A percentile compares a stretch with the other conserved stretches of the same genome.
Evolutionary conservation across 2,113 vertebrate species (phyloP).

Genomic region (Phrynosoma platyrhinos): DNA sequence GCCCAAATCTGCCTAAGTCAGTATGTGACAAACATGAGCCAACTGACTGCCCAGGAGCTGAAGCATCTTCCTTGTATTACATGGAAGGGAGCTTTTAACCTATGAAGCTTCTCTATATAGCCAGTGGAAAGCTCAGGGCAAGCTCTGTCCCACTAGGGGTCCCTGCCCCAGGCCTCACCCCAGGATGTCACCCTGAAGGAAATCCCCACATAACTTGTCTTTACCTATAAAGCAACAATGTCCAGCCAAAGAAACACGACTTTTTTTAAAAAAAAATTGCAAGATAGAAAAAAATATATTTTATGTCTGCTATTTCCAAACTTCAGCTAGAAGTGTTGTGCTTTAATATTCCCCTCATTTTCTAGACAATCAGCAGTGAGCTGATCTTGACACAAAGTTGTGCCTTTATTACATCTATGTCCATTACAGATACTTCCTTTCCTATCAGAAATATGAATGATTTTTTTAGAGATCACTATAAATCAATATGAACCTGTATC

Average conservation of each 20-base stretch:
- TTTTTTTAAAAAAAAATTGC: too few species aligned
- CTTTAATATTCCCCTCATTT: neutral
- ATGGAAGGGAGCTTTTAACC: too few species aligned
- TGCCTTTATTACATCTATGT: neutral
- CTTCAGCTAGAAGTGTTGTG: neutral
- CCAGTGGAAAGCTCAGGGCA: too few species aligned
- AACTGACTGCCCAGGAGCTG: neutral
- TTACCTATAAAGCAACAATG: too few species aligned
- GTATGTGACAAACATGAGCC: neutral
- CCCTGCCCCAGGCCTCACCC: too few species aligned
- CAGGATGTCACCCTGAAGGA: too few species aligned
- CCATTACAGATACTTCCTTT: neutral
- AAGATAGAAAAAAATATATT: neutral
- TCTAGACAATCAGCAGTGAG: neutral
- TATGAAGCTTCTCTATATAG: too few species aligned
- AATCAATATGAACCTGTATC: conserved; percentile 5
- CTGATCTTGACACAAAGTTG: neutral
- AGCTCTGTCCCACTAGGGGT: too few species aligned
- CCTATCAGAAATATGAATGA: conserved; percentile 22
- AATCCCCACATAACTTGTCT: too few species aligned
- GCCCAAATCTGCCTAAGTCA: too few species aligned
- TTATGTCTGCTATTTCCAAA: neutral
- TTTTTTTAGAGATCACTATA: conserved; percentile 20
- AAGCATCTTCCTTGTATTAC: neutral
- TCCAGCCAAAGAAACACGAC: too few species aligned